Evolutionary conservation across 1,140 invertebrate genomes (phyloP).

Genomic region (Papilio machaon): DNA sequence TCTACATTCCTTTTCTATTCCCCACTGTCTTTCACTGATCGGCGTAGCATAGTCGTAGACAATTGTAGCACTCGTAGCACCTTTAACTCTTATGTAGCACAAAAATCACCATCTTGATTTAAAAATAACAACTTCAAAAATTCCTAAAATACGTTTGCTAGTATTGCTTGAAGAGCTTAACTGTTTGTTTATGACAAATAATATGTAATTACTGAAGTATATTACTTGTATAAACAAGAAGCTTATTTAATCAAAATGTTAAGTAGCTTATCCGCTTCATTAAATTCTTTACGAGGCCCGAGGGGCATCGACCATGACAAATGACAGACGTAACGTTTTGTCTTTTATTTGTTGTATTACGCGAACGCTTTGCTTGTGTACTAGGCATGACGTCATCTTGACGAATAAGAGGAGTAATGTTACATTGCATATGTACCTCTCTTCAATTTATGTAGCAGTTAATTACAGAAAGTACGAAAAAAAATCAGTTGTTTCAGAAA

Average conservation of each 20-base stretch:
- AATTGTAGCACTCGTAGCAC: neutral
- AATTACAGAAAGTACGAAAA: neutral
- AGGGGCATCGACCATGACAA: neutral
- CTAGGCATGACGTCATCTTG: neutral
- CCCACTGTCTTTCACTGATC: no score
- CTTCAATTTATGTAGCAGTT: neutral
- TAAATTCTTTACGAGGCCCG: constrained; percentile 9
- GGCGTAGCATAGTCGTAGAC: neutral
- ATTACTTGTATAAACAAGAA: neutral
- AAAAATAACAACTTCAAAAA: neutral
- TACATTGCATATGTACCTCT: neutral
- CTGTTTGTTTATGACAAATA: neutral
- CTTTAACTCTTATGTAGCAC: neutral
- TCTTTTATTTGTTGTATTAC: constrained; percentile 15
- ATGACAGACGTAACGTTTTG: constrained; percentile 14
- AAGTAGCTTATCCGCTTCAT: constrained; percentile 9
- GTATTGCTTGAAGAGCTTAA: neutral
- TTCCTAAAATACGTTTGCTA: neutral
- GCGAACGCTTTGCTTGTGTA: neutral
- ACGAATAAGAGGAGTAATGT: neutral
- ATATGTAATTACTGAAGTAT: neutral
- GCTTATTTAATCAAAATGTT: constrained; percentile 6
- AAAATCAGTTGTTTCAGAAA: no score
- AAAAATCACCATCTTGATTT: neutral
- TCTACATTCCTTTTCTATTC: no score